These are phyloP conservation scores for Squalus acanthias DNA, from an alignment of 2,797 vertebrate species.

Conservation along the genomic window DNA sequence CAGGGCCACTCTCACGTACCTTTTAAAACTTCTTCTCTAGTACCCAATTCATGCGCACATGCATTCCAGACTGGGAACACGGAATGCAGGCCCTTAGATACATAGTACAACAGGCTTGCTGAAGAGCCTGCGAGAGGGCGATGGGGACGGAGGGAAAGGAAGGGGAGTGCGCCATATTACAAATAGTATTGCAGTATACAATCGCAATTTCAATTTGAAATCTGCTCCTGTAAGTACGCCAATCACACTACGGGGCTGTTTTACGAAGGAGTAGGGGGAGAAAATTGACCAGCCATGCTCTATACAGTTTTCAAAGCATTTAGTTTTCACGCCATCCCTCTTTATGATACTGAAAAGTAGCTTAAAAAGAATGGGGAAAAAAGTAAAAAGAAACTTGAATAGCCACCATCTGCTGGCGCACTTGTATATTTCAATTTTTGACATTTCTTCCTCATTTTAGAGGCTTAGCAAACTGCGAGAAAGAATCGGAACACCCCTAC, in stretches of 20 bases:
- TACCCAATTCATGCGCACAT: not conserved
- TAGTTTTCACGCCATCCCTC: not conserved
- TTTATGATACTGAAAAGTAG: not conserved
- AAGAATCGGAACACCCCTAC: not conserved
- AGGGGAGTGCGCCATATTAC: not conserved
- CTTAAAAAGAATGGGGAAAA: not conserved
- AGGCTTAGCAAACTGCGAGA: not conserved
- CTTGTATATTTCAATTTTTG: not conserved
- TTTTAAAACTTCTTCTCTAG: not conserved
- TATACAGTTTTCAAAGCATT: not conserved
- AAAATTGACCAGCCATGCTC: not conserved
- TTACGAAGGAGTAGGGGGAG: not conserved
- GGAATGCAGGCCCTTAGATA: not conserved
- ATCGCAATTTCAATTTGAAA: not conserved
- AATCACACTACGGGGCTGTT: not conserved
- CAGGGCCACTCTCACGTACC: not conserved
- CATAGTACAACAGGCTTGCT: not conserved
- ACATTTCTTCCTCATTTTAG: not conserved
- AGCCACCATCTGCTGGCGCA: not conserved
- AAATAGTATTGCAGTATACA: not conserved
- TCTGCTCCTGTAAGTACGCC: not conserved
- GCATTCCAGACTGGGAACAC: not conserved
- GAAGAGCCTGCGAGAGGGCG: not conserved
- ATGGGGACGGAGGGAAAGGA: not conserved
- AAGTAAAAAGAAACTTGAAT: not conserved